These are phyloP conservation scores for Cetoscarus ocellatus DNA, from an alignment of 2,797 vertebrate genomes.

Conservation along the genomic window DNA sequence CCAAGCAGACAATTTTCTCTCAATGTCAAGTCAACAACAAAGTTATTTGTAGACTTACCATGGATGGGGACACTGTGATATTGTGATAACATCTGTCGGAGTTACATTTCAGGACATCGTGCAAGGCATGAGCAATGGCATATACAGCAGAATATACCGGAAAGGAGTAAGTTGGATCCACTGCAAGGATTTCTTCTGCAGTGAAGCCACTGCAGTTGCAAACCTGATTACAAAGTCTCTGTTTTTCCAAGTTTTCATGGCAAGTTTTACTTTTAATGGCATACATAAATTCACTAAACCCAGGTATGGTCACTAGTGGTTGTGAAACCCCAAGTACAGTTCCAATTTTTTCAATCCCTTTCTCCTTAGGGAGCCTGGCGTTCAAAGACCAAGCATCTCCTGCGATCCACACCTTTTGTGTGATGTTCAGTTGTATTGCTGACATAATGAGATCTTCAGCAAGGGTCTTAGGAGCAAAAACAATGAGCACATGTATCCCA, in stretches of 20 bases:
- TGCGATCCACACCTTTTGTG: constrained; percentile 87
- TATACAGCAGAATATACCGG: constrained; percentile 85
- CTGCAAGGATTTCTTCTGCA: constrained; percentile 6
- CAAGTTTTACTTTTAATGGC: constrained; percentile 1
- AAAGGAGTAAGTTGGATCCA: constrained; percentile 76
- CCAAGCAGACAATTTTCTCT: not conserved
- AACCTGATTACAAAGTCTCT: constrained; percentile 72
- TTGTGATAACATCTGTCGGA: constrained; percentile 66
- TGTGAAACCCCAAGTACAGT: constrained; percentile 84
- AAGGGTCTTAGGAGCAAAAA: constrained; percentile 66
- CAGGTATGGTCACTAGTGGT: constrained; percentile 61
- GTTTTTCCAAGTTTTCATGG: not conserved
- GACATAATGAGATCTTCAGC: constrained; percentile 75
- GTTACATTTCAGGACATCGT: constrained; percentile 82
- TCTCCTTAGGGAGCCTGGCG: constrained; percentile 41
- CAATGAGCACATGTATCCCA: constrained; percentile 70
- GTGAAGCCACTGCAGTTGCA: constrained; percentile 72
- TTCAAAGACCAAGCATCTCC: constrained; percentile 85
- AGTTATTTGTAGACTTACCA: constrained; percentile 78
- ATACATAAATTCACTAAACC: constrained; percentile 77
- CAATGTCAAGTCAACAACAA: too few relatives aligned
- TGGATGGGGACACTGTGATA: constrained; percentile 80
- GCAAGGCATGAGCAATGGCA: constrained; percentile 83
- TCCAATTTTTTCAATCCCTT: constrained; percentile 81
- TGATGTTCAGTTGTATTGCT: constrained; percentile 80